A percentile compares a stretch with the other conserved stretches of the same genome.
Conservation (phyloP, 2,888 invertebrate species). For the Cerceris ruficornis region DNA sequence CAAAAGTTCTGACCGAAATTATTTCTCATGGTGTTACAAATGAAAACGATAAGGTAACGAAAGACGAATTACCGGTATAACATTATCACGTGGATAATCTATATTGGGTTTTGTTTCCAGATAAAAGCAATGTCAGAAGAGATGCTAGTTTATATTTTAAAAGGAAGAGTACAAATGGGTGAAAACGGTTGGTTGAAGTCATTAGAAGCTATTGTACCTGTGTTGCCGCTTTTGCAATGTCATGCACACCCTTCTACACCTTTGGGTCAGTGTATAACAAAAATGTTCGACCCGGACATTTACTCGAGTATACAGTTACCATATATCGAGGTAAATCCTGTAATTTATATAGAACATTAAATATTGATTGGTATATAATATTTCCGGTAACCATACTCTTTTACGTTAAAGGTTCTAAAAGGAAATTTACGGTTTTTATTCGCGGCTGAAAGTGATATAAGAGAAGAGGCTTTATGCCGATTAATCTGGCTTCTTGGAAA, state of each 20-base stretch:
- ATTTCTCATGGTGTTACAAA: slow-evolving; percentile 85
- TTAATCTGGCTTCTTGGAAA: slow-evolving; percentile 83
- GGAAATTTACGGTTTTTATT: slow-evolving; percentile 83
- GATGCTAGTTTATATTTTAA: slow-evolving; percentile 85
- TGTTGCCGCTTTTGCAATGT: slow-evolving; percentile 85
- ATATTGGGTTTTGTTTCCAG: slow-evolving; percentile 76
- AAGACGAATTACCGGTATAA: background rate
- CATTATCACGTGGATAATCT: background rate
- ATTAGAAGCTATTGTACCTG: slow-evolving; percentile 84
- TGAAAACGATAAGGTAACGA: slow-evolving; percentile 78
- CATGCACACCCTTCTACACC: slow-evolving; percentile 83
- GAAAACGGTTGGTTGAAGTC: slow-evolving; percentile 86
- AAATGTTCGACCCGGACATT: slow-evolving; percentile 86
- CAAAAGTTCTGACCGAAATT: slow-evolving; percentile 85
- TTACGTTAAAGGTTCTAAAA: slow-evolving; percentile 79
- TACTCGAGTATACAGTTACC: slow-evolving; percentile 85
- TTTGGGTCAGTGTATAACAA: slow-evolving; percentile 85
- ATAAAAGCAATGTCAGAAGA: slow-evolving; percentile 84
- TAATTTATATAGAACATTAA: background rate
- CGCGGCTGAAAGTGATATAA: slow-evolving; percentile 77
- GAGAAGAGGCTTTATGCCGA: slow-evolving; percentile 83
- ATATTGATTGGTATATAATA: background rate
- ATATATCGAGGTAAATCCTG: slow-evolving; percentile 81
- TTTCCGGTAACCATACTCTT: background rate
- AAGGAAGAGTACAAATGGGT: slow-evolving; percentile 85